Base-by-base conservation (phyloP, 2,113 vertebrate species). In the Thalassoma bifasciatum region DNA sequence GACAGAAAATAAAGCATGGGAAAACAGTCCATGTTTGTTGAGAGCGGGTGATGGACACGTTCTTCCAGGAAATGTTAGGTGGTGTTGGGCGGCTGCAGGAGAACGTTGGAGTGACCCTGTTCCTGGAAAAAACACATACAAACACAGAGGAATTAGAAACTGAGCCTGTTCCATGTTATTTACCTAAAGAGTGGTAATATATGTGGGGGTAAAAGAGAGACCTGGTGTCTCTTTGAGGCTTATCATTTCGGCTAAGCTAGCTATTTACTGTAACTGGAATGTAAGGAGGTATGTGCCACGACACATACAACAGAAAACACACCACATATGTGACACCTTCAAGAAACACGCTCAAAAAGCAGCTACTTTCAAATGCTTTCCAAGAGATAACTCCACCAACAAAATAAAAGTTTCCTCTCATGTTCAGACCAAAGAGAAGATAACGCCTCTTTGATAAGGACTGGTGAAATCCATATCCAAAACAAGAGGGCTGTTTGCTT, bases 11-110 rank as follows among this genome's bases (percentile, higher is more conserved):
- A 97, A 96, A 96, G 96, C 96, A 97, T 95, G 94, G 95, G 95
- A 95, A 96, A 96, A 98, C 96, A 97, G 96, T 97, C 97, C 97
- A 98, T 98, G 97, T 96, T 98, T 97, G 95, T 97, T 93, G 96
- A 95, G 93, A 95, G 94, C 93, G 93, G 92, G 93, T 92, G 89
- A 93, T 93, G 94, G 93, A 94, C 92, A 93, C 86, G 93, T 92
- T 95, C 91, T 92, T 95, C 92, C 93, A 95, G 89, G 86, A 95
- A 96, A 95, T 94, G 93, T 93, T 94, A 95, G 83, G 91, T 93
- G 90, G 92, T 84, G 88, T 79, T 93, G 86, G 91, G 88, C 54
- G 95, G 93, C 91, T 82, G 93, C 92, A 93, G 91, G 83, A 92
- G 88, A 90, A 86, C 87, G 87, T 80, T 80, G 87, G 90, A 87